Evolutionary conservation across 2,888 invertebrate species (phyloP).

Genomic region (Onthophagus sagittarius): DNA sequence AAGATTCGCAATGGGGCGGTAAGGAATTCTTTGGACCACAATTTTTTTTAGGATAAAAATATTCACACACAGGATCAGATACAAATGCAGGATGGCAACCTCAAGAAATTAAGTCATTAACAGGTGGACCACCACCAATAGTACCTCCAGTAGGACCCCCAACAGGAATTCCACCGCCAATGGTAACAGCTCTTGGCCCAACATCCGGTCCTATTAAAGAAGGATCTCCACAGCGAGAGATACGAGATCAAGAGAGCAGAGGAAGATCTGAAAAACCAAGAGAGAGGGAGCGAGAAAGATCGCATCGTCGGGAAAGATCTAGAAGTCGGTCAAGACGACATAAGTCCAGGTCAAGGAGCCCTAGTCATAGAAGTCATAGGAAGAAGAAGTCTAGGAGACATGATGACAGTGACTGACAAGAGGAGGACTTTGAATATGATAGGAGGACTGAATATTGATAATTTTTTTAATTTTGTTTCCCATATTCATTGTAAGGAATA

Average conservation of each 20-base stretch:
- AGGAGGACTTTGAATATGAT: neutral
- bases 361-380: conserved; percentile 57
- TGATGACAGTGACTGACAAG: conserved; percentile 60
- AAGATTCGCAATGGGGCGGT: conserved; percentile 68
- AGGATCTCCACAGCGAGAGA: conserved; percentile 28
- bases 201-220: conserved; percentile 29
- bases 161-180: conserved; percentile 42
- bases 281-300: conserved; percentile 51
- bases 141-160: conserved; percentile 39
- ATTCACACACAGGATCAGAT: conserved; percentile 20
- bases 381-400: conserved; percentile 69
- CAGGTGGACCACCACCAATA: conserved; percentile 55
- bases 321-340: conserved; percentile 64
- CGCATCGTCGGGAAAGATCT: conserved; percentile 65
- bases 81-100: conserved; percentile 55
- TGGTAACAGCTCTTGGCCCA: conserved; percentile 34
- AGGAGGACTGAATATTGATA: neutral
- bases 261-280: conserved; percentile 42
- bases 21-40: neutral
- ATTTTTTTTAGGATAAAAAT: no score
- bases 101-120: conserved; percentile 64
- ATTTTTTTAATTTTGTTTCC: neutral
- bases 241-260: conserved; percentile 28
- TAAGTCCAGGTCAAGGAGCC: conserved; percentile 66
- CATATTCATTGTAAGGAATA: neutral